Percentiles rank a stretch among this genome's conserved stretches.
phyloP scores from a whole-genome alignment of 2,113 vertebrate genomes.

The Phainopepla nitens region DNA sequence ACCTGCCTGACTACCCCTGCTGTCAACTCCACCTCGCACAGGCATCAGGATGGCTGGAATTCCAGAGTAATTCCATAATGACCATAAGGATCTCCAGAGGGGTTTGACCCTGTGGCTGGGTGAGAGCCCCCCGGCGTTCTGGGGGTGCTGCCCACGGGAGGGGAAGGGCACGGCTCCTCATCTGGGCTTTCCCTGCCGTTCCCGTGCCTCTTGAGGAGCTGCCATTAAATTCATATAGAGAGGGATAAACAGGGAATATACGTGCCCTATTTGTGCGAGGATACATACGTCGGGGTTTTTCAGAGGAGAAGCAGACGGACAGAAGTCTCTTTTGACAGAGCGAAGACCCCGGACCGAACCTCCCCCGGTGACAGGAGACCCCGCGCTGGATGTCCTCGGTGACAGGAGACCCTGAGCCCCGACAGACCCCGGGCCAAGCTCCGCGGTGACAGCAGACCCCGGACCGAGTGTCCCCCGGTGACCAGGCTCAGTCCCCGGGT shows the following conservation, averaged over 20 bases:
- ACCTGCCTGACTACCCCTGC: not conserved
- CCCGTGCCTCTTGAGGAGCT: not conserved
- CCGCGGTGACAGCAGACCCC: not conserved
- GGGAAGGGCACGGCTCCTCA: not conserved
- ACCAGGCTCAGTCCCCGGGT: too few relatives aligned
- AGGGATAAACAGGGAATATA: rapidly evolving
- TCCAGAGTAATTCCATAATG: not conserved
- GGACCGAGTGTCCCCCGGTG: too few relatives aligned
- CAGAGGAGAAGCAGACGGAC: not conserved
- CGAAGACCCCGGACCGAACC: not conserved
- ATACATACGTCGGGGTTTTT: rapidly evolving
- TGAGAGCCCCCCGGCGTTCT: rapidly evolving
- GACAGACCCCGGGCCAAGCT: not conserved
- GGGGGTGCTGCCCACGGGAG: not conserved
- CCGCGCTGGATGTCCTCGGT: not conserved
- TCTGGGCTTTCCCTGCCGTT: not conserved
- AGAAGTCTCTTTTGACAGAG: not conserved
- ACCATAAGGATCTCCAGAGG: not conserved
- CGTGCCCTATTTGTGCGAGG: rapidly evolving
- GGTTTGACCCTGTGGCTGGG: not conserved
- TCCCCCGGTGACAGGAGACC: not conserved
- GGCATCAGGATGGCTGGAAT: not conserved
- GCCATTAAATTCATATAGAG: rapidly evolving
- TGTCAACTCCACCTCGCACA: not conserved
- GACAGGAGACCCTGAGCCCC: not conserved